phyloP scores from a whole-genome alignment of 2,797 vertebrate genomes.

The Enteromius anoplus region DNA sequence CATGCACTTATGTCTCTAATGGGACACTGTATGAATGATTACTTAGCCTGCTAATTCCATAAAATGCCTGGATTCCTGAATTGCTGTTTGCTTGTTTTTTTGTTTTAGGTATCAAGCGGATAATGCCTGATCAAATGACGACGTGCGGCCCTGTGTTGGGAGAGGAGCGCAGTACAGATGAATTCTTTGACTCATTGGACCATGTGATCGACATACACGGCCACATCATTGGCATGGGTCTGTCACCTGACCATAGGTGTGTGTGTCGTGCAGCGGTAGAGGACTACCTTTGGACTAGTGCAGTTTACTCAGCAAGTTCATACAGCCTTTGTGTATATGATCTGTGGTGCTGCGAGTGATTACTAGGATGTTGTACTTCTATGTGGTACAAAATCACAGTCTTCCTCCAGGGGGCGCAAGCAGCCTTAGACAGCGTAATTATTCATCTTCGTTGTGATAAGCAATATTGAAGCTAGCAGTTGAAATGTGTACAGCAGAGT shows the following conservation, averaged over 20 bases:
- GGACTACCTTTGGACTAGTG: not conserved
- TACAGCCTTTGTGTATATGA: not conserved
- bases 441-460: not conserved
- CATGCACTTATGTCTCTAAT: not conserved
- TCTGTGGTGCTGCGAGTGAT: not conserved
- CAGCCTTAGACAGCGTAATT: not conserved
- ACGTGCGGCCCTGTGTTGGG: slow-evolving; percentile 91
- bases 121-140: slow-evolving; percentile 97
- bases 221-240: slow-evolving; percentile 97
- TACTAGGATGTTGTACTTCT: not conserved
- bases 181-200: slow-evolving; percentile 95
- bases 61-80: not conserved
- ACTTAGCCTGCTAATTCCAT: not conserved
- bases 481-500: not conserved
- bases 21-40: not conserved
- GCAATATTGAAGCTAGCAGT: not conserved
- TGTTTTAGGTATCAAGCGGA: slow-evolving; percentile 88
- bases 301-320: not conserved
- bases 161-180: slow-evolving; percentile 86
- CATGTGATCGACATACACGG: slow-evolving; percentile 96
- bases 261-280: slow-evolving; percentile 1
- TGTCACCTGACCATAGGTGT: slow-evolving; percentile 96
- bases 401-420: not conserved
- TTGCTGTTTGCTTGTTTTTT: slow-evolving; percentile 24
- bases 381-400: not conserved